These are phyloP conservation scores for Semicossyphus pulcher DNA, from an alignment of 2,113 vertebrate genomes.

Conservation along the genomic window DNA sequence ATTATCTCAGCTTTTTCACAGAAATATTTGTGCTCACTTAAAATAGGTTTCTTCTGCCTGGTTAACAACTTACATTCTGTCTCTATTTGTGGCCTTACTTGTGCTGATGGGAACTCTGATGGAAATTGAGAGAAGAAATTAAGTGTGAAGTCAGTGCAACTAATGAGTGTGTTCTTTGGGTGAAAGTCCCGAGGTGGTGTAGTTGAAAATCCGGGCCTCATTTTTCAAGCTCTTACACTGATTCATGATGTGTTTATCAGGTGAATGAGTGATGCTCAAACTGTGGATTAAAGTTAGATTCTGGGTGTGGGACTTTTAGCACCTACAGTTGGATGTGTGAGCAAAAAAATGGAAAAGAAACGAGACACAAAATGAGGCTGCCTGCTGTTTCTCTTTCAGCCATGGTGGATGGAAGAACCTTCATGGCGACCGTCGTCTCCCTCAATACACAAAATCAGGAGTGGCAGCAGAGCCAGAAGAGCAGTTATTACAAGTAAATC, in stretches of 20 bases:
- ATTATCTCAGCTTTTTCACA: too few relatives aligned
- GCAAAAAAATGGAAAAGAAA: too few relatives aligned
- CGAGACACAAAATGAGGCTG: too few relatives aligned
- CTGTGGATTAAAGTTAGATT: neutral
- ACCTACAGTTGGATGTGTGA: neutral
- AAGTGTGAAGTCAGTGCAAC: neutral
- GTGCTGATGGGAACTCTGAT: neutral
- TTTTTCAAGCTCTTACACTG: neutral
- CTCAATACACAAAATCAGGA: neutral
- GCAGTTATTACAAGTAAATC: slow-evolving; percentile 28
- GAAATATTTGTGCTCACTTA: too few relatives aligned
- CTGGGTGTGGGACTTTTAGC: neutral
- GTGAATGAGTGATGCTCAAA: neutral
- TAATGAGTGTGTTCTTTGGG: neutral
- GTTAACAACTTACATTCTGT: neutral
- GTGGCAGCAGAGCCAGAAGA: neutral
- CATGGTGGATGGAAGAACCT: neutral
- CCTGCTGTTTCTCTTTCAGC: neutral
- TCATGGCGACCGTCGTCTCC: neutral
- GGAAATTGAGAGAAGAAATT: neutral
- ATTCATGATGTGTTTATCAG: neutral
- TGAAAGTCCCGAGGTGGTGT: neutral
- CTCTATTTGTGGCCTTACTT: neutral
- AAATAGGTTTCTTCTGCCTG: neutral
- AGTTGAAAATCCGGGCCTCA: too few relatives aligned